These are phyloP conservation scores for Vulpes ferrilata DNA, from an alignment of 2,113 vertebrate species.

Conservation along the genomic window DNA sequence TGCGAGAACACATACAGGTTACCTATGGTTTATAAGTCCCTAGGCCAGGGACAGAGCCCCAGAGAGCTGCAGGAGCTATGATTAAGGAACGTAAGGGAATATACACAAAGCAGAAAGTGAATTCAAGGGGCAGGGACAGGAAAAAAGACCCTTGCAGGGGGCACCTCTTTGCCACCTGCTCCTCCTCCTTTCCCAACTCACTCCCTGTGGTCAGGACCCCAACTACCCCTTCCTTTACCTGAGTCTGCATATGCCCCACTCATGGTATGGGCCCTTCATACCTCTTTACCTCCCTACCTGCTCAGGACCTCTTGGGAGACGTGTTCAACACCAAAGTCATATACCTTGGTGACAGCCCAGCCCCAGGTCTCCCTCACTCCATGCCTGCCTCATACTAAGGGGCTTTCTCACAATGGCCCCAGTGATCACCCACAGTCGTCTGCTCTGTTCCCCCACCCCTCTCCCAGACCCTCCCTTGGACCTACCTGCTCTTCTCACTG, in stretches of 20 bases:
- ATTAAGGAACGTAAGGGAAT: background rate
- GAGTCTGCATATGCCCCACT: background rate
- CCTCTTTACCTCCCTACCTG: rapidly evolving
- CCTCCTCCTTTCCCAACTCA: background rate
- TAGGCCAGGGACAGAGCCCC: background rate
- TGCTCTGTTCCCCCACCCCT: background rate
- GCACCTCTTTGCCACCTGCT: background rate
- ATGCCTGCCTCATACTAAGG: background rate
- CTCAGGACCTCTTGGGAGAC: background rate
- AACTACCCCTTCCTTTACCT: background rate
- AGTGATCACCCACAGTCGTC: background rate
- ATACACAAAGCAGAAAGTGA: background rate
- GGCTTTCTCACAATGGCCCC: background rate
- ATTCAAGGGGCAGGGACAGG: background rate
- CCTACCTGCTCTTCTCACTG: too few species aligned
- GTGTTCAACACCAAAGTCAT: rapidly evolving
- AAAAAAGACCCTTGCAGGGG: background rate
- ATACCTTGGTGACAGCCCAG: background rate
- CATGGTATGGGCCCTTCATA: rapidly evolving
- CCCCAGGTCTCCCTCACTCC: background rate
- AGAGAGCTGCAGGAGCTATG: background rate
- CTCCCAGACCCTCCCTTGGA: background rate
- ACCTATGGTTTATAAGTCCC: background rate
- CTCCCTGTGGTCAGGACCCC: background rate
- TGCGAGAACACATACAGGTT: background rate